These are phyloP conservation scores for Callipepla californica DNA, from an alignment of 2,113 vertebrate genomes.

Conservation along the genomic window DNA sequence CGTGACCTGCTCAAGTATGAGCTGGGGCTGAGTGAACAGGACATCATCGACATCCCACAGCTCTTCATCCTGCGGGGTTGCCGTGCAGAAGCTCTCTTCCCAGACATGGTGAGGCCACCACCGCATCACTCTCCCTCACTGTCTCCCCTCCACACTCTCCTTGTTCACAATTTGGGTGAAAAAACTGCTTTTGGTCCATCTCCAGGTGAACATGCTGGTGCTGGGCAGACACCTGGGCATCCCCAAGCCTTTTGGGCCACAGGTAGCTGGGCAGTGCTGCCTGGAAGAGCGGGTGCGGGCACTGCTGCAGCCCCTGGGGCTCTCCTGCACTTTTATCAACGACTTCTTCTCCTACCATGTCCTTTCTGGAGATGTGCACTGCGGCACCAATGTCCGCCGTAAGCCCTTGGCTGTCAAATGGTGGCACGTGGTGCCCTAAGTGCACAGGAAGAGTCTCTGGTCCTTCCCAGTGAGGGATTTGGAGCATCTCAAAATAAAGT, in stretches of 20 bases:
- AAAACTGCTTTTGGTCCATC: not conserved
- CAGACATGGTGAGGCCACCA: conserved; percentile 84
- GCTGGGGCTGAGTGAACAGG: conserved; percentile 85
- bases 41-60: conserved; percentile 91
- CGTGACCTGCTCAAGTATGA: conserved; percentile 89
- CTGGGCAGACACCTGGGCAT: conserved; percentile 88
- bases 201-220: conserved; percentile 93
- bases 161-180: not conserved
- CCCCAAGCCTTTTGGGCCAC: conserved; percentile 90
- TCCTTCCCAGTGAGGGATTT: not conserved
- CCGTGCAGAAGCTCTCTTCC: conserved; percentile 83
- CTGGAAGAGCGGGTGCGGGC: conserved; percentile 83
- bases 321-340: conserved; percentile 86
- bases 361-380: conserved; percentile 86
- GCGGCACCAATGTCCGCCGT: conserved; percentile 89
- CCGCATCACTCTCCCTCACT: not conserved
- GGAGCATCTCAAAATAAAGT: not conserved
- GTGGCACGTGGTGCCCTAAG: conserved; percentile 87
- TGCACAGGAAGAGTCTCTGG: fast-evolving
- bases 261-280: conserved; percentile 82
- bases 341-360: conserved; percentile 87
- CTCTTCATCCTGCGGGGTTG: conserved; percentile 76
- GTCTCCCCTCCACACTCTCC: not conserved
- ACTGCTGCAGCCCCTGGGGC: conserved; percentile 85
- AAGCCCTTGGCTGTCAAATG: conserved; percentile 84